Evolutionary conservation across 2,888 invertebrate genomes (phyloP), one percentile per base, ranked within the genome.

Genomic region (Crossocerus cetratus): DNA sequence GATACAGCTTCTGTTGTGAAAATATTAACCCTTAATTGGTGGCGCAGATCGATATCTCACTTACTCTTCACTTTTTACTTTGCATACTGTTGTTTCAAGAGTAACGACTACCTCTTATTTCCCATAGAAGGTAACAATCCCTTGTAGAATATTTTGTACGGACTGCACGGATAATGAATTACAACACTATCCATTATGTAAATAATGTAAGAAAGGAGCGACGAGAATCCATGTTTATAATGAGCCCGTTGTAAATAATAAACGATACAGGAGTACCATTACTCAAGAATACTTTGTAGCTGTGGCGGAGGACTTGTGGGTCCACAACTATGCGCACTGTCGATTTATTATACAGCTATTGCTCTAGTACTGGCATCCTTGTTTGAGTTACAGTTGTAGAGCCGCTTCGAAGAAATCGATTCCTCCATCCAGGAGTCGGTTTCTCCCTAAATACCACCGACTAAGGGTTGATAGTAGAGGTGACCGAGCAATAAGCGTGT

Each of bases 211-310:
- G 49, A 49, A 49, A 49, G 16, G 16, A 49, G 14, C 14, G 16
- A 49, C 14, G 3, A 49, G n/a, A 13, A 49, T 16, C 14, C 14
- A 49, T 49, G 49, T 49, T 49, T 45, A 61, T 61, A 61, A 45
- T 45, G 20, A 49, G 49, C 14, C 16, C 14, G n/a, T 16, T 49
- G 49, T 49, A 49, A 49, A 49, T 49, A 16, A 49, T 49, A 49
- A 49, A 16, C n/a, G 16, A 49, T 49, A 16, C 4, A 49, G 49
- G 5, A 49, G 16, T 16, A 49, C 14, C 49, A 32, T 32, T 32
- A 32, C 5, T 32, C 32, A 32, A 8, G 11, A 32, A 32, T 32
- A 32, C 32, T 32, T 32, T 32, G 32, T 32, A 32, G 32, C 8
- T 32, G 8, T 32, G 32, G 32, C 32, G 8, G 32, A 32, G 32